phyloP scores from a whole-genome alignment of 64 coral and sea anemone genomes.

The Stylophora pistillata region DNA sequence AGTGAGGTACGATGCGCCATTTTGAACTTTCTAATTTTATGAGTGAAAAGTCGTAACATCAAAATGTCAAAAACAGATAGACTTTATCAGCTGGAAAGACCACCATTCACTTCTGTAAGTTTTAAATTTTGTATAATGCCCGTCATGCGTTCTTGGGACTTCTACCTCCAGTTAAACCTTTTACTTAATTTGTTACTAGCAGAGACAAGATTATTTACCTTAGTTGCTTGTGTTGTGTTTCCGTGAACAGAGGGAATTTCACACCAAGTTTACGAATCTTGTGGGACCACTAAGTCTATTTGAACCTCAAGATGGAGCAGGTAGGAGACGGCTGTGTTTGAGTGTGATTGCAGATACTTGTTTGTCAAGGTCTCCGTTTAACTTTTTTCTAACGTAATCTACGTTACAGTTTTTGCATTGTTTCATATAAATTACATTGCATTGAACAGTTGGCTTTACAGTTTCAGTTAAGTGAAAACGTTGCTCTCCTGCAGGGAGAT shows the following conservation, averaged over 20 bases:
- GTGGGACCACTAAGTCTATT: constrained; percentile 79
- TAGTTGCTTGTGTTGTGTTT: constrained; percentile 23
- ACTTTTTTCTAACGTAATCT: no score
- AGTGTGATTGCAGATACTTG: no score
- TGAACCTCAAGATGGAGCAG: constrained; percentile 72
- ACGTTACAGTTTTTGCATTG: no score
- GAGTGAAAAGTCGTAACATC: background rate
- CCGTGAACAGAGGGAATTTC: constrained; percentile 75
- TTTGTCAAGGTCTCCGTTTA: no score
- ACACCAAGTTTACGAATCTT: constrained; percentile 74
- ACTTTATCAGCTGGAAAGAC: constrained; percentile 83
- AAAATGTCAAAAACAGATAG: constrained; percentile 35
- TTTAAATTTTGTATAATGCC: background rate
- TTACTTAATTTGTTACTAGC: no score
- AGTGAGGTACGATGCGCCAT: constrained; percentile 12
- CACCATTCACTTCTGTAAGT: constrained; percentile 84
- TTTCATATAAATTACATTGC: no score
- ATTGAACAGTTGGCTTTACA: no score
- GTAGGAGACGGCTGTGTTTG: constrained; percentile 25
- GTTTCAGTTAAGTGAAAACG: no score
- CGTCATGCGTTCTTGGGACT: background rate
- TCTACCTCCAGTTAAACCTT: background rate
- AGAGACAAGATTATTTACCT: no score
- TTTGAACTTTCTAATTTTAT: constrained; percentile 7
- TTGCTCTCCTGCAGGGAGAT: no score